Evolutionary conservation across 2,113 vertebrate genomes (phyloP), one percentile per base, ranked within the genome.

Genomic region (Serilophus lunatus): DNA sequence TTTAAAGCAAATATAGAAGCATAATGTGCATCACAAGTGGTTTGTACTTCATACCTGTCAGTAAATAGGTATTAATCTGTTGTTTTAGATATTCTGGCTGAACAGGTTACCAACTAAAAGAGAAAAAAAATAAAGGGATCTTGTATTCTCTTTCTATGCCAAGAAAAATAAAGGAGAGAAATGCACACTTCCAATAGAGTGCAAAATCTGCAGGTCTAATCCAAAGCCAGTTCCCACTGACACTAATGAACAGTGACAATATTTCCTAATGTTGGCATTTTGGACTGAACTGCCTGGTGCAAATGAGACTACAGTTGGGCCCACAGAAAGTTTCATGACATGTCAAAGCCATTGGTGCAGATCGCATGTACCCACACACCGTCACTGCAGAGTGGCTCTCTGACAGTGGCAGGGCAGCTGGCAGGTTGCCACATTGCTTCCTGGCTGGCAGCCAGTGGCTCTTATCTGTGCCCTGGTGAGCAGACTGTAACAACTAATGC

Each of bases 341-440:
- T 42, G 35, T 66, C 56, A 64, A 36, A 96, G 24, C 4, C 47
- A 18, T 3, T 4, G 14, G 51, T 75, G 49, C 69, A 81, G 77
- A 45, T 50, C 22, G 8, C 0, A 5, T 3, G 3, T 44, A 56
- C 35, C 50, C 20, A 18, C 29, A 17, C 1, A 1, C 22, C 0
- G 0, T 64, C 74, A 53, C 60, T 14, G 5, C 24, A 22, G 88
- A 74, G 54, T 6, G 0, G 12, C 35, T 40, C 47, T 22, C 57
- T 3, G 2, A 38, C 50, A 23, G 25, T 4, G 56, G 4, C 71
- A 31, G 22, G 54, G 63, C 33, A 80, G 63, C 40, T 90, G 88
- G 79, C 76, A 53, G 24, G 29, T 40, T 76, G 68, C 56, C 79
- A 70, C 2, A 0, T 12, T 42, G 16, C 64, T 78, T 59, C n/a